phyloP scores from a whole-genome alignment of 2,113 vertebrate species.

The Zosterops japonicus region DNA sequence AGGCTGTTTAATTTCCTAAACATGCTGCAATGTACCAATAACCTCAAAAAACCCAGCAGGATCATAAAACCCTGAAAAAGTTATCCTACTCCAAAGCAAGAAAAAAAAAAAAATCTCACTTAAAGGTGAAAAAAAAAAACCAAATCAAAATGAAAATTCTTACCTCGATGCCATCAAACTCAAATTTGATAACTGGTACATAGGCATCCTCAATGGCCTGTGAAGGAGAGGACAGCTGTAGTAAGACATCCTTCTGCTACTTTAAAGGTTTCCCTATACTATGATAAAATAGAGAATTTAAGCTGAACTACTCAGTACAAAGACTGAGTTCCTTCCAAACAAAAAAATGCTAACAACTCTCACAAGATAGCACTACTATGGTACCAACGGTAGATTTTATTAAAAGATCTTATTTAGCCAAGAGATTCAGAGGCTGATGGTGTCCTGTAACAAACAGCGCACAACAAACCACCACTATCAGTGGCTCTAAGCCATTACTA shows the following conservation, averaged over 20 bases:
- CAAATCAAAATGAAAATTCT: background rate
- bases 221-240: background rate
- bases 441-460: background rate
- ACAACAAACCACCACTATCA: background rate
- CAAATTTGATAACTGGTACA: slow-evolving; percentile 97
- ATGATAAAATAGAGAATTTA: background rate
- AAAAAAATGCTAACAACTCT: background rate
- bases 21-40: background rate
- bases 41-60: background rate
- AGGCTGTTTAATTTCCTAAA: background rate
- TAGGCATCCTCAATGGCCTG: slow-evolving; percentile 98
- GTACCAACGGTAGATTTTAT: background rate
- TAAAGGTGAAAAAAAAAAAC: background rate
- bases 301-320: background rate
- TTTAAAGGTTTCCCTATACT: background rate
- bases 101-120: background rate
- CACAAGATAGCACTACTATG: background rate
- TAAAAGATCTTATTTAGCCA: background rate
- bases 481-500: background rate
- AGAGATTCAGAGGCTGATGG: background rate
- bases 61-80: background rate
- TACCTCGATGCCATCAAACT: slow-evolving; percentile 97
- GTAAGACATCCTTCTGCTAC: background rate
- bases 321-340: background rate
- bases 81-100: background rate